These are phyloP conservation scores for Magallana angulata DNA, from an alignment of 1,140 invertebrate genomes.

Conservation along the genomic window DNA sequence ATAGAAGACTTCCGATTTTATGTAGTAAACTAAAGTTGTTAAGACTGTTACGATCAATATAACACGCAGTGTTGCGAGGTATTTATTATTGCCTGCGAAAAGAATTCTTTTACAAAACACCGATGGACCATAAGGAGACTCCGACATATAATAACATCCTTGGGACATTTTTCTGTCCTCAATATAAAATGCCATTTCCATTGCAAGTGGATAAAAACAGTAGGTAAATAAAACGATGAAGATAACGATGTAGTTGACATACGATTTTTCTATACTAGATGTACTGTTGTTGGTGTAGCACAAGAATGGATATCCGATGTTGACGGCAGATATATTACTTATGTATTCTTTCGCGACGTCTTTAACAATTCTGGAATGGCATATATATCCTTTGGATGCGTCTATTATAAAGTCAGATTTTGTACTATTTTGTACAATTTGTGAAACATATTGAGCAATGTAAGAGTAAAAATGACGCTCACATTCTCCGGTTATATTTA, in stretches of 20 bases:
- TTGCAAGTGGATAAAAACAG: background rate
- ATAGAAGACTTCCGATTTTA: background rate
- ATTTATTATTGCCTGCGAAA: background rate
- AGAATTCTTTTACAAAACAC: background rate
- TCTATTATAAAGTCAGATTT: background rate
- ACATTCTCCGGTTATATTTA: no score
- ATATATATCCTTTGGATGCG: background rate
- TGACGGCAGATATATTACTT: background rate
- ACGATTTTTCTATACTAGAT: background rate
- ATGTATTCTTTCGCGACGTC: background rate
- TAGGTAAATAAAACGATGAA: background rate
- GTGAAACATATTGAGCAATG: no score
- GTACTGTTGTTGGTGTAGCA: background rate
- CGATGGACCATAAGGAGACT: background rate
- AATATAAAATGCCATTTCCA: background rate
- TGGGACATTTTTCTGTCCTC: no score
- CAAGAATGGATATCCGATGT: background rate
- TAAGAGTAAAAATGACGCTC: no score
- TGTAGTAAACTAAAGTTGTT: background rate
- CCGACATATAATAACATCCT: background rate
- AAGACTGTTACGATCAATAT: background rate
- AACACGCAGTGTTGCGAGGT: background rate
- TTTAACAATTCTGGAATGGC: background rate
- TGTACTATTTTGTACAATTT: background rate
- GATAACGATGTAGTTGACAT: background rate